These are phyloP conservation scores for Drosophila formosana DNA, from an alignment of 2,888 invertebrate species.

Conservation along the genomic window DNA sequence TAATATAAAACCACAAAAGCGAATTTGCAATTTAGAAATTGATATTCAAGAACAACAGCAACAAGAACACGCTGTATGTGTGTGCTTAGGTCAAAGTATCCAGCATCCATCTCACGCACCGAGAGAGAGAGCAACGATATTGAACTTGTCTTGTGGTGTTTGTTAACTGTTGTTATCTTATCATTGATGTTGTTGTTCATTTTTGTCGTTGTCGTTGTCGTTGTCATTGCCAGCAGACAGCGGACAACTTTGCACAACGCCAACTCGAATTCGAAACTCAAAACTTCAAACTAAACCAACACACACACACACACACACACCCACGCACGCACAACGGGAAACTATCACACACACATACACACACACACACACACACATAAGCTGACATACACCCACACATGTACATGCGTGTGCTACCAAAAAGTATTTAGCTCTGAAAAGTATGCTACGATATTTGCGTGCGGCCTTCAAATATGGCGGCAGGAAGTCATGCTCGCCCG, in stretches of 20 bases:
- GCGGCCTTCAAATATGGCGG: conserved; percentile 32
- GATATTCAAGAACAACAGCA: conserved; percentile 38
- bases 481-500: conserved; percentile 42
- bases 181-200: conserved; percentile 57
- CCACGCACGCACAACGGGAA: conserved; percentile 4
- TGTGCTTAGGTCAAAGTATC: conserved; percentile 25
- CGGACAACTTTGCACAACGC: conserved; percentile 47
- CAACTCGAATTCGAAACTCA: conserved; percentile 22
- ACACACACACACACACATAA: conserved; percentile 20
- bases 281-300: conserved; percentile 6
- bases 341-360: conserved; percentile 13
- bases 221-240: conserved; percentile 36
- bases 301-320: neutral
- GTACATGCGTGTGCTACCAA: conserved; percentile 16
- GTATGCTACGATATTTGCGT: conserved; percentile 65
- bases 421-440: conserved; percentile 58
- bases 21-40: conserved; percentile 23
- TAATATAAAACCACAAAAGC: conserved; percentile 19
- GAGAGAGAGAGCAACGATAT: conserved; percentile 44
- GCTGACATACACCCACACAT: conserved; percentile 18
- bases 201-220: conserved; percentile 31
- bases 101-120: conserved; percentile 40
- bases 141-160: conserved; percentile 55
- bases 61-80: conserved; percentile 48
- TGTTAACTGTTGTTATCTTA: conserved; percentile 57